phyloP scores from a whole-genome alignment of 2,113 vertebrate species.

The human region GRCh38 chr1:95085501-95086000 shows the following conservation, averaged over 20 bases:
- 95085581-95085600: neutral
- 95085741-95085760: neutral
- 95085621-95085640: neutral
- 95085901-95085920: no score
- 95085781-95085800: neutral
- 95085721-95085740: neutral
- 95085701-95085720: neutral
- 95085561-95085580: neutral
- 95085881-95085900: no score
- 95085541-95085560: neutral
- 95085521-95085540: neutral
- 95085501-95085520: neutral
- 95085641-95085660: neutral
- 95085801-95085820: no score
- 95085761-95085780: neutral
- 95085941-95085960: no score
- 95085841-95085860: no score
- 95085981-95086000: no score
- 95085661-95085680: neutral
- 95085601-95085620: neutral
- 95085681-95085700: no score
- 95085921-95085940: no score
- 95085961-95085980: no score
- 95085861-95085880: no score
- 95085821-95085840: no score